A percentile compares a stretch with the other conserved stretches of the same genome.
Evolutionary conservation across 2,797 vertebrate species (phyloP).

Genomic region (Argentina silus): DNA sequence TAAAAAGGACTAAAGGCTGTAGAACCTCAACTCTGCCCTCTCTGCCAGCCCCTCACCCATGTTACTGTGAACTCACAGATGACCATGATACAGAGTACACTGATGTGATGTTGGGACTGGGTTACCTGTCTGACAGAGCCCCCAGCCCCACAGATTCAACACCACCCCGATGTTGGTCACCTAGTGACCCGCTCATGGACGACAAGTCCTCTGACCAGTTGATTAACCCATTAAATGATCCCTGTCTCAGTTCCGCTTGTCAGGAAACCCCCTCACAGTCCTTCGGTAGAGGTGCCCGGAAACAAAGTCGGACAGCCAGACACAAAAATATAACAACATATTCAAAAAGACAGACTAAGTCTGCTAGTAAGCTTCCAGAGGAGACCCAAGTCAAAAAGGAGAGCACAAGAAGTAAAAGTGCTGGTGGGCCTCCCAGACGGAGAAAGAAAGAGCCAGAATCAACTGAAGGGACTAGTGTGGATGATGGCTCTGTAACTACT

Average conservation of each 20-base stretch:
- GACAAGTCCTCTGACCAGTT: constrained; percentile 76
- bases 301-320: constrained; percentile 77
- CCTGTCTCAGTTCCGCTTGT: constrained; percentile 70
- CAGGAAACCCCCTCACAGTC: constrained; percentile 52
- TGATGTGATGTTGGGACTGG: constrained; percentile 96
- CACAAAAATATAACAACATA: constrained; percentile 74
- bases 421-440: constrained; percentile 67
- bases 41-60: constrained; percentile 84
- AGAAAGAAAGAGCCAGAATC: constrained; percentile 67
- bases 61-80: constrained; percentile 87
- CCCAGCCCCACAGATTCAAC: constrained; percentile 88
- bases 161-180: constrained; percentile 98
- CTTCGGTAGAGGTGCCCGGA: constrained; percentile 70
- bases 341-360: constrained; percentile 75
- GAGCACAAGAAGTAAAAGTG: constrained; percentile 72
- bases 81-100: constrained; percentile 88
- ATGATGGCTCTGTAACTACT: constrained; percentile 18
- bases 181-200: constrained; percentile 89
- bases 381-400: constrained; percentile 72
- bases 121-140: constrained; percentile 94
- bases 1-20: constrained; percentile 74
- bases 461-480: constrained; percentile 64
- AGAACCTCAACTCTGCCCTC: constrained; percentile 63
- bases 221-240: constrained; percentile 83
- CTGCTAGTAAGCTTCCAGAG: constrained; percentile 65